A percentile compares a stretch with the other conserved stretches of the same genome.
These are phyloP conservation scores for Henricia sp. DNA, from an alignment of 53 echinoderm and acorn worm genomes.

Conservation along the genomic window DNA sequence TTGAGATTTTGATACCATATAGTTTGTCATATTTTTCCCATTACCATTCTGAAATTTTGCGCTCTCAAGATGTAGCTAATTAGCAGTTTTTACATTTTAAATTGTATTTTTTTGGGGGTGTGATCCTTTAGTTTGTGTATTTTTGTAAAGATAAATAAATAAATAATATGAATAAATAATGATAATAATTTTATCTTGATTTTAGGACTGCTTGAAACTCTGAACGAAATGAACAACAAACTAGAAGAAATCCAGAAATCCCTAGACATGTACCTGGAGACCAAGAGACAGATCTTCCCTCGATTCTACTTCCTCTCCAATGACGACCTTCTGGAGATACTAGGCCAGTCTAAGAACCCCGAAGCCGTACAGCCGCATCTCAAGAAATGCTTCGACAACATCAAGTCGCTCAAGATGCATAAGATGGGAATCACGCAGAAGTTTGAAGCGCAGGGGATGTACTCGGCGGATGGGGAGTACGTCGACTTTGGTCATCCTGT, in stretches of 20 bases:
- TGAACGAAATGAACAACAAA: conserved; percentile 98
- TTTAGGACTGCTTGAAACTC: conserved; percentile 84
- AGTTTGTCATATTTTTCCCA: too few relatives aligned
- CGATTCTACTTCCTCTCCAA: conserved; percentile 98
- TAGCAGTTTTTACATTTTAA: too few relatives aligned
- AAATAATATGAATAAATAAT: too few relatives aligned
- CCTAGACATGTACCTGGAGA: conserved; percentile 98
- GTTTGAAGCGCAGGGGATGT: conserved; percentile 99
- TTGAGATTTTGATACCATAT: too few relatives aligned
- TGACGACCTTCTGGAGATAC: conserved; percentile 94
- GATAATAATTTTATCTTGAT: neutral
- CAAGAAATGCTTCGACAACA: conserved; percentile 99
- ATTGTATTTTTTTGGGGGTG: too few relatives aligned
- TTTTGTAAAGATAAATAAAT: too few relatives aligned
- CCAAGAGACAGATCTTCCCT: conserved; percentile 98
- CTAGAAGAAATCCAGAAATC: conserved; percentile 99
- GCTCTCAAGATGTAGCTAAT: too few relatives aligned
- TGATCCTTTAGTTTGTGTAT: too few relatives aligned
- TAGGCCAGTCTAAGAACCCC: conserved; percentile 97
- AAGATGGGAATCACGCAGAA: conserved; percentile 99
- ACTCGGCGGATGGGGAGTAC: conserved; percentile 94
- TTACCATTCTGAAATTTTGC: too few relatives aligned
- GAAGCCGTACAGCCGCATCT: conserved; percentile 99
- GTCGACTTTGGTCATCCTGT: conserved; percentile 99
- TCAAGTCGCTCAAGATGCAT: conserved; percentile 95